A percentile compares a stretch with the other conserved stretches of the same genome.
phyloP scores from a whole-genome alignment of 2,888 invertebrate species.

The Cepaea hortensis region DNA sequence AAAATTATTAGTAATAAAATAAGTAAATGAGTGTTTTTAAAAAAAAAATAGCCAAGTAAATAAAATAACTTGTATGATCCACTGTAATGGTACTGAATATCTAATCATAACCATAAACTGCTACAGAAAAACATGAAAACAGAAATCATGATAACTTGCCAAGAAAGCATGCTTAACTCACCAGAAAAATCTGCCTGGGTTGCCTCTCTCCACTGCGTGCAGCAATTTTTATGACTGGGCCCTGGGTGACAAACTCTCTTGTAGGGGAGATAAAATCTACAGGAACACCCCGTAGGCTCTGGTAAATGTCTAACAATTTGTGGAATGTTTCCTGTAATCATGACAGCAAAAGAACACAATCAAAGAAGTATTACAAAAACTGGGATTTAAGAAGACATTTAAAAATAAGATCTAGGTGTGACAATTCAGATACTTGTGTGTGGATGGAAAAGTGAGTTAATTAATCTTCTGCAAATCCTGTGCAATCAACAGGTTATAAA shows the following conservation, averaged over 20 bases:
- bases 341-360: not conserved
- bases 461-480: too few species aligned
- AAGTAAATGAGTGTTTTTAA: too few species aligned
- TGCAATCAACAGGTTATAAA: too few species aligned
- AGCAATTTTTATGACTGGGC: slow-evolving; percentile 79
- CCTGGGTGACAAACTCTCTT: slow-evolving; percentile 79
- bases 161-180: slow-evolving; percentile 60
- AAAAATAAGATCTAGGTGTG: not conserved
- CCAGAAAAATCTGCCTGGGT: slow-evolving; percentile 79
- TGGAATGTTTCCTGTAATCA: slow-evolving; percentile 80
- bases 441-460: too few species aligned
- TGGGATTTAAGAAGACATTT: not conserved
- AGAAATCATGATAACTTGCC: not conserved
- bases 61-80: too few species aligned
- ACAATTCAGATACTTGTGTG: too few species aligned
- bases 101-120: too few species aligned
- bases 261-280: slow-evolving; percentile 82
- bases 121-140: not conserved
- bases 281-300: slow-evolving; percentile 79
- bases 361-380: not conserved
- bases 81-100: too few species aligned
- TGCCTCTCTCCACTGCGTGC: slow-evolving; percentile 79
- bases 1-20: too few species aligned
- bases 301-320: slow-evolving; percentile 82
- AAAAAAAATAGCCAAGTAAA: too few species aligned